Evolutionary conservation across 2,797 vertebrate genomes (phyloP), one percentile per base, ranked within the genome.

Genomic region (Pterois miles): DNA sequence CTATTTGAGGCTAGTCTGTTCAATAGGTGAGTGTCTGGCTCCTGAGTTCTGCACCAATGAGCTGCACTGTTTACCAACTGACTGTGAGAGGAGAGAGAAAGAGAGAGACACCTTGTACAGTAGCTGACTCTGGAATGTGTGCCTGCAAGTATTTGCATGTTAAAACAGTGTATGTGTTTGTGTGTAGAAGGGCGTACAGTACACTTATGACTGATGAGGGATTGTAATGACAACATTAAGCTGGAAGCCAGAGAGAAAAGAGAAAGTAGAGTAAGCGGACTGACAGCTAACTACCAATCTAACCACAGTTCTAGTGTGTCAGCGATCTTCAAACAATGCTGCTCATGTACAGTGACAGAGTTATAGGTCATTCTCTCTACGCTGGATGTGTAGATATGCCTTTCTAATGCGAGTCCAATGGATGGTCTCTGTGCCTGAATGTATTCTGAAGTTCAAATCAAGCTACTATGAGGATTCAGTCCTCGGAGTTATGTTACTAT

Each of bases 21-120:
- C 87, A 93, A 88, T 90, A 87, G 83, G 81, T 87, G 84, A 89
- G 88, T 87, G 91, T 93, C 89, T 93, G 89, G 86, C 86, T 86
- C 69, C 87, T 68, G 77, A 78, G 59, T 36, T 64, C 71, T 76
- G 31, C 60, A 86, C 91, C 89, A 91, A 88, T 85, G 71, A 85
- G 81, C 71, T 64, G 54, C 69, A 56, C 67, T 94, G 92, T 95
- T 93, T 93, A 89, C 89, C 46, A 59, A 83, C 58, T 20, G 27
- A 77, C 9, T 38, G 68, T 63, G 80, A 70, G 69, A 64, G 76
- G 67, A 73, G 87, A 80, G 59, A n/a, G 60, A 68, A 76, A 81
- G 69, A 81, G 75, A 81, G 54, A 81, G 74, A 82, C 20, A 77
- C 72, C 52, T 54, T 59, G 87, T 75, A 90, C 84, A 88, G 90